Conservation (phyloP, 2,888 invertebrate genomes). For the Sympetrum striolatum region DNA sequence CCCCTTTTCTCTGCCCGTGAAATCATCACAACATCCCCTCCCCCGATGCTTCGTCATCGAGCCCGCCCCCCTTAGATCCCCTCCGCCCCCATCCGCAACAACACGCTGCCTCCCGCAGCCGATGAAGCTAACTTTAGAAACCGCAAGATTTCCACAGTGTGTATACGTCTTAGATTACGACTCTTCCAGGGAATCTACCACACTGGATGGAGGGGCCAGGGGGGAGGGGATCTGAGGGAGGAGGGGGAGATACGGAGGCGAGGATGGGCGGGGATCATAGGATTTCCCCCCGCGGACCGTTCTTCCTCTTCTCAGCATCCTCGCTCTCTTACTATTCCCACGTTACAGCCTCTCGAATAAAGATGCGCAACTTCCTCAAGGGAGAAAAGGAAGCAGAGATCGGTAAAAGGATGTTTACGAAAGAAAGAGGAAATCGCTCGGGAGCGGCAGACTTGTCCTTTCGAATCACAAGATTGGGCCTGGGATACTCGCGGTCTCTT, state of each 20-base stretch:
- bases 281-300: background rate
- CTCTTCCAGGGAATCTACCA: conserved; percentile 33
- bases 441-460: background rate
- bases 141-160: conserved; percentile 43
- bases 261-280: background rate
- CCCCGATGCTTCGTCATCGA: conserved; percentile 12
- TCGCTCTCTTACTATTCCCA: background rate
- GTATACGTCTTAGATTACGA: conserved; percentile 31
- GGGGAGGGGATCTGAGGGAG: too few species aligned
- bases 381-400: background rate
- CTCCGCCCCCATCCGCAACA: background rate
- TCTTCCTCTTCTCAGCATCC: background rate
- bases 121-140: conserved; percentile 41
- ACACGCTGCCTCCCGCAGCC: conserved; percentile 36
- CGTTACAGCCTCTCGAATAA: background rate
- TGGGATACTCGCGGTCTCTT: too few species aligned
- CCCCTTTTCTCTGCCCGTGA: background rate
- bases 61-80: background rate
- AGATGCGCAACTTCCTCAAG: background rate
- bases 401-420: background rate
- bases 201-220: background rate
- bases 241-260: background rate
- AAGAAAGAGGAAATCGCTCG: background rate
- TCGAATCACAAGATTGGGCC: background rate
- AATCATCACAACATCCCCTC: conserved; percentile 27